Evolutionary conservation across 2,888 invertebrate genomes (phyloP).

Genomic region (Clepsis dumicolana): DNA sequence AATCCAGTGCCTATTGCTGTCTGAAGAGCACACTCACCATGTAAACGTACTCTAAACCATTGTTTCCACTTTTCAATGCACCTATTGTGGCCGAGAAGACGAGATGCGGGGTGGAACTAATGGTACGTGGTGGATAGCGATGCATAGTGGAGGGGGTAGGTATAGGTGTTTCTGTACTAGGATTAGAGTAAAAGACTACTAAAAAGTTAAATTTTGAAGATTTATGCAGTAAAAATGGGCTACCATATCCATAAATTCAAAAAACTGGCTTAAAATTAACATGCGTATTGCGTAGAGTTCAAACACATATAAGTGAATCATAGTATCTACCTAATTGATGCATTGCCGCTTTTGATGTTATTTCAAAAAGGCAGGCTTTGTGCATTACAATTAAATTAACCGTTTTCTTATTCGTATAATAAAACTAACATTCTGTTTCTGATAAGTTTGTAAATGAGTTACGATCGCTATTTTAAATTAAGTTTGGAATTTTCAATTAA

Average conservation of each 20-base stretch:
- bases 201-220: neutral
- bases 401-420: neutral
- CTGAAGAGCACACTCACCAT: conserved; percentile 38
- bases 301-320: too few relatives aligned
- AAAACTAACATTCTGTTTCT: neutral
- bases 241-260: too few relatives aligned
- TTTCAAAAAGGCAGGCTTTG: too few relatives aligned
- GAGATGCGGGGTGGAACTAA: conserved; percentile 41
- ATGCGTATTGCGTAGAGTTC: too few relatives aligned
- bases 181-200: neutral
- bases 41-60: conserved; percentile 39
- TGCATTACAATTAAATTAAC: too few relatives aligned
- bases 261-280: too few relatives aligned
- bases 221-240: neutral
- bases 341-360: too few relatives aligned
- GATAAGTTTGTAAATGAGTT: neutral
- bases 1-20: conserved; percentile 22
- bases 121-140: conserved; percentile 49
- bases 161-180: neutral
- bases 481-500: neutral
- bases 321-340: too few relatives aligned
- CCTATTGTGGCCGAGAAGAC: conserved; percentile 44
- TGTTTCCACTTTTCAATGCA: conserved; percentile 44
- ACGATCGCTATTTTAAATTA: neutral
- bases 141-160: neutral